Evolutionary conservation across 2,888 invertebrate species (phyloP).

Genomic region (Orthosia incerta): DNA sequence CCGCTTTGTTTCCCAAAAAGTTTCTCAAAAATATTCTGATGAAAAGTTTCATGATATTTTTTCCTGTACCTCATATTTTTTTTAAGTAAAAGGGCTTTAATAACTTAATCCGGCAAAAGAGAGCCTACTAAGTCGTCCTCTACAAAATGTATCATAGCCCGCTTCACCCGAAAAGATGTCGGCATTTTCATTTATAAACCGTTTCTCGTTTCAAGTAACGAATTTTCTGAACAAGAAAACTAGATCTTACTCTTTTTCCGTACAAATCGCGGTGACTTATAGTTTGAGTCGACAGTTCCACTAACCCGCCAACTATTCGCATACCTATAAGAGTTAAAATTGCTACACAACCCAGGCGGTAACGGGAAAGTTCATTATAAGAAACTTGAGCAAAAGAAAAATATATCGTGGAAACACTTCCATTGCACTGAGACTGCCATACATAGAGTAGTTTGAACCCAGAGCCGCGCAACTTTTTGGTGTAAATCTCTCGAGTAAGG

Average conservation of each 20-base stretch:
- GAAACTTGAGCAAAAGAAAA: constrained; percentile 70
- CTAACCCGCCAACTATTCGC: constrained; percentile 54
- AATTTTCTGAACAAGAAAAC: constrained; percentile 37
- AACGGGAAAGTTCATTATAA: constrained; percentile 72
- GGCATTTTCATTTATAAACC: constrained; percentile 31
- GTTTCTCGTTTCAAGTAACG: constrained; percentile 31
- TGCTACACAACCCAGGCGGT: constrained; percentile 45
- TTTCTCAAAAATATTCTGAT: constrained; percentile 1
- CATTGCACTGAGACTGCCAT: constrained; percentile 55
- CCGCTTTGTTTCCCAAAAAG: constrained; percentile 10
- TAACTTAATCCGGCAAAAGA: constrained; percentile 48
- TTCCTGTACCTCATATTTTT: constrained; percentile 24
- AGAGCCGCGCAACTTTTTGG: constrained; percentile 68
- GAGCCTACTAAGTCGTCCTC: constrained; percentile 54
- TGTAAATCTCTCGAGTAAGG: constrained; percentile 69
- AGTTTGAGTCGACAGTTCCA: constrained; percentile 45
- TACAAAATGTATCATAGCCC: constrained; percentile 37
- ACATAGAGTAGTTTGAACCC: constrained; percentile 62
- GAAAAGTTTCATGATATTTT: constrained; percentile 21
- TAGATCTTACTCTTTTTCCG: constrained; percentile 24
- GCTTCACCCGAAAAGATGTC: constrained; percentile 28
- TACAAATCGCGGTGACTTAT: constrained; percentile 40
- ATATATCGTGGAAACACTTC: constrained; percentile 60
- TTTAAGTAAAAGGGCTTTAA: constrained; percentile 26
- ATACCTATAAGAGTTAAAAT: constrained; percentile 59